These are phyloP conservation scores for Butorides virescens DNA, from an alignment of 2,113 vertebrate species.

Conservation along the genomic window DNA sequence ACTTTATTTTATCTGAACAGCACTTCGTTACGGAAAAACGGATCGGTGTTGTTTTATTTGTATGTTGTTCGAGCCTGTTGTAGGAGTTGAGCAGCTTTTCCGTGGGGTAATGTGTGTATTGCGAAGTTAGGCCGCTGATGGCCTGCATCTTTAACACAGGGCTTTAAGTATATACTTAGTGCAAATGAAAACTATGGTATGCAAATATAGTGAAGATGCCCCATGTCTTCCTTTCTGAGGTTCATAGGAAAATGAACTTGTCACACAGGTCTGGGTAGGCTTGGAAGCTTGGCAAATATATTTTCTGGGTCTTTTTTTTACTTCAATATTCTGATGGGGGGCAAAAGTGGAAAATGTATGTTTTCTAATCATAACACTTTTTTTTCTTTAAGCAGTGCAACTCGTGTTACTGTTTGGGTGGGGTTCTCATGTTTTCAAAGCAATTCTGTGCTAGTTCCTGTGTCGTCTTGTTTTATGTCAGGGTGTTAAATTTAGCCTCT, in stretches of 20 bases:
- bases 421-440: neutral
- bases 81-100: neutral
- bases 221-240: neutral
- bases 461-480: neutral
- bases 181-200: neutral
- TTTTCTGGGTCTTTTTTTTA: neutral
- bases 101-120: neutral
- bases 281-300: neutral
- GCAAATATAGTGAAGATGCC: neutral
- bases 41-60: neutral
- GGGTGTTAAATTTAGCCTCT: neutral
- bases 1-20: neutral
- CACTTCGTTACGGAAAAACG: neutral
- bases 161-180: neutral
- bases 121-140: neutral
- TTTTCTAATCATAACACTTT: neutral
- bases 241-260: neutral
- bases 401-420: neutral
- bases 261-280: neutral
- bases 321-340: neutral
- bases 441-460: neutral
- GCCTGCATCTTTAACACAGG: neutral
- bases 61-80: neutral
- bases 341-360: neutral
- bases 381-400: neutral